A percentile compares a stretch with the other conserved stretches of the same genome.
phyloP scores from a whole-genome alignment of 2,797 vertebrate genomes.

The Anisognathus igniventris region DNA sequence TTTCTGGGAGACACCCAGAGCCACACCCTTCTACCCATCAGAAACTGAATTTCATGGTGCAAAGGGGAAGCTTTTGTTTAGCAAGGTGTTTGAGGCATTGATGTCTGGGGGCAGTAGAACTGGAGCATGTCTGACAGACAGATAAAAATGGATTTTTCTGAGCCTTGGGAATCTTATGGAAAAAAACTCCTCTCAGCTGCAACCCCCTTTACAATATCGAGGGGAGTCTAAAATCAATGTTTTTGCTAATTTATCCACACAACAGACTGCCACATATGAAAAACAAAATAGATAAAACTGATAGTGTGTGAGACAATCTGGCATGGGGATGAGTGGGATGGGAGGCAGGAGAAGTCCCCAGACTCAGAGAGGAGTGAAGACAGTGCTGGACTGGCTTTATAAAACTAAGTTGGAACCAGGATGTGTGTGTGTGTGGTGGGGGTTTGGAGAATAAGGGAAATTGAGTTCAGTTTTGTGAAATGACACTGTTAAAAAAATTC shows the following conservation, averaged over 20 bases:
- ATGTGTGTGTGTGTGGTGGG: background rate
- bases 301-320: background rate
- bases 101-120: background rate
- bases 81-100: background rate
- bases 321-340: background rate
- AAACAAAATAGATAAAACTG: background rate
- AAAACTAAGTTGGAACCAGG: background rate
- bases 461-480: background rate
- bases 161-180: background rate
- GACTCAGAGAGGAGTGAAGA: background rate
- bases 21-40: background rate
- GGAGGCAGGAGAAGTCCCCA: background rate
- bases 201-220: background rate
- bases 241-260: background rate
- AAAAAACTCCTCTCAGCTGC: background rate
- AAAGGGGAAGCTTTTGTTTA: background rate
- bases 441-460: background rate
- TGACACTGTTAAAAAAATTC: background rate
- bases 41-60: background rate
- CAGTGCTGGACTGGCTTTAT: background rate
- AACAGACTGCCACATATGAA: background rate
- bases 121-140: background rate
- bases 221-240: background rate
- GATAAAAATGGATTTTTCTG: slow-evolving; percentile 11
- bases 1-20: background rate